A percentile compares a stretch with the other conserved stretches of the same genome.
Evolutionary conservation across 2,888 invertebrate species (phyloP).

Genomic region (Lingula anatina): DNA sequence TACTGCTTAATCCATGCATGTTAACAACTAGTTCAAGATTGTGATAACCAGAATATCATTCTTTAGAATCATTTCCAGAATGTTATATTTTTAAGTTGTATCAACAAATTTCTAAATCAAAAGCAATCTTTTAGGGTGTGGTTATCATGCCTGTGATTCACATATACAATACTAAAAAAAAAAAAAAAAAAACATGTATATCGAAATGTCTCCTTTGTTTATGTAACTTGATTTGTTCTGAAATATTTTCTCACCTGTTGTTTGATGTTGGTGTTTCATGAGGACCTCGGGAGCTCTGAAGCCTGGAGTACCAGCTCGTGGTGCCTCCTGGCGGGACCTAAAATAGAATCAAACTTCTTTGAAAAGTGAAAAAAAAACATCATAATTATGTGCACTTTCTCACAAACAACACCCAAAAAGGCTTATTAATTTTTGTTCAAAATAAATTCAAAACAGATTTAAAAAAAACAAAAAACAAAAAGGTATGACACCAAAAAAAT

Average conservation of each 20-base stretch:
- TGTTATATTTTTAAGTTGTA: too few relatives aligned
- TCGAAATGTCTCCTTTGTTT: too few relatives aligned
- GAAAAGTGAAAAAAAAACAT: neutral
- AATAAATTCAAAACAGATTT: neutral
- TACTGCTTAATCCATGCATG: too few relatives aligned
- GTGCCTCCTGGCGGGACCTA: conserved; percentile 60
- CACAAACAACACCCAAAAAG: neutral
- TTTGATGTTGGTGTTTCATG: conserved; percentile 69
- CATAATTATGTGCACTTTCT: neutral
- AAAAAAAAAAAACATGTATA: too few relatives aligned
- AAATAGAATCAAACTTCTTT: neutral
- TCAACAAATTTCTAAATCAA: too few relatives aligned
- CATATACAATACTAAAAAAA: too few relatives aligned
- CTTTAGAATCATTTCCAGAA: too few relatives aligned
- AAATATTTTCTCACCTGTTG: conserved; percentile 58
- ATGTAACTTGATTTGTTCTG: too few relatives aligned
- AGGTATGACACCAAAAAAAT: neutral
- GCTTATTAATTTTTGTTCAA: neutral
- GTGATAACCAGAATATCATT: too few relatives aligned
- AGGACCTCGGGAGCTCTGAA: conserved; percentile 75
- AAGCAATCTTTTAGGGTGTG: too few relatives aligned
- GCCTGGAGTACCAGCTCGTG: conserved; percentile 84
- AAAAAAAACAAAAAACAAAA: conserved; percentile 1
- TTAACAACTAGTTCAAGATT: too few relatives aligned
- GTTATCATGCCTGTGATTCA: too few relatives aligned